Evolutionary conservation across 1,140 invertebrate species (phyloP).

Genomic region (Alviniconcha marisindica): DNA sequence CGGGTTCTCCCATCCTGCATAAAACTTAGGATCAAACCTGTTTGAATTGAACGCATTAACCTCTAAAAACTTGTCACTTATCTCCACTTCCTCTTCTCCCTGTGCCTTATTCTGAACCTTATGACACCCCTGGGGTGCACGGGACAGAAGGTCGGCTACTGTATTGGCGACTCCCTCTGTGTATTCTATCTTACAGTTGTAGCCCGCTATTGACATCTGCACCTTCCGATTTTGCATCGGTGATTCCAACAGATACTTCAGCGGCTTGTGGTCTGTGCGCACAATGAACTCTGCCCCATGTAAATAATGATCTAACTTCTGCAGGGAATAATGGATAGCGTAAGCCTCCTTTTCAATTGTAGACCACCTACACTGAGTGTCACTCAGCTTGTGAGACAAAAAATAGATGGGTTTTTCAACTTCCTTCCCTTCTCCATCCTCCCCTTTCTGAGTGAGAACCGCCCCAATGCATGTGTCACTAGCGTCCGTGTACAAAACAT

Average conservation of each 20-base stretch:
- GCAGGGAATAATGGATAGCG: conserved; percentile 56
- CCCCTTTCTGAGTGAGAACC: conserved; percentile 40
- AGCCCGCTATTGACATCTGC: not conserved
- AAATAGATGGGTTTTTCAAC: conserved; percentile 53
- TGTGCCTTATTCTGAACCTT: too few relatives aligned
- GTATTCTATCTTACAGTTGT: conserved; percentile 27
- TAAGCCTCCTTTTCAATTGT: conserved; percentile 57
- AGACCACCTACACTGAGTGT: conserved; percentile 44
- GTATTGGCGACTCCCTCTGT: not conserved
- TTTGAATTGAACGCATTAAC: conserved; percentile 44
- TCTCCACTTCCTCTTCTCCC: conserved; percentile 33
- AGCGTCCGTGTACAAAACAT: conserved; percentile 54
- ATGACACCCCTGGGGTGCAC: not conserved
- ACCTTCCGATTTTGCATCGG: conserved; percentile 28
- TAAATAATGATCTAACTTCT: conserved; percentile 62
- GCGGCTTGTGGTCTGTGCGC: conserved; percentile 7
- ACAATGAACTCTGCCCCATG: conserved; percentile 48
- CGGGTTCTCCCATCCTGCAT: not conserved
- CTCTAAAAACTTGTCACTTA: conserved; percentile 37
- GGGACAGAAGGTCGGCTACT: not conserved
- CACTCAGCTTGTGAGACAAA: conserved; percentile 50
- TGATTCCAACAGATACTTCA: conserved; percentile 24
- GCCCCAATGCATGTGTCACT: conserved; percentile 41
- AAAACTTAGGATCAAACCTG: conserved; percentile 41
- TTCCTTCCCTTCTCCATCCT: conserved; percentile 44